Evolutionary conservation across 2,113 vertebrate species (phyloP), one percentile per base, ranked within the genome.

Genomic region (Riparia riparia): DNA sequence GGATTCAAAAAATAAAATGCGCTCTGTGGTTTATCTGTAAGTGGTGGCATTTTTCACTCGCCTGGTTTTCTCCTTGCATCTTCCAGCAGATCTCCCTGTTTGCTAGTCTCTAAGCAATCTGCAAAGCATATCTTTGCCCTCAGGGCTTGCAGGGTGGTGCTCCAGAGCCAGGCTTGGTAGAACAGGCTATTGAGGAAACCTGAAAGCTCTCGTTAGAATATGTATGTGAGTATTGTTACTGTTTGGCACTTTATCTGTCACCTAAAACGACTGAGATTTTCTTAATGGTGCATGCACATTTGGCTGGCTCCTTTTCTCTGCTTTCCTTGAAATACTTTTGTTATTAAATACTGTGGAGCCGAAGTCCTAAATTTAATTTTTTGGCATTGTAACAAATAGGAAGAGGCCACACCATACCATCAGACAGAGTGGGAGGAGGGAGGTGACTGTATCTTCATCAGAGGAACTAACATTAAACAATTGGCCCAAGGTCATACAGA

Each of bases 211-310:
- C 49, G 89, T 84, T 61, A 72, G 69, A 84, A 92, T 91, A 84
- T 71, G 47, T 42, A 65, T 84, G 31, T 71, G 57, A 89, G 22
- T 57, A 65, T 87, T 79, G 83, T 86, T 94, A 37, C 60, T 45
- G 5, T 34, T 95, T 95, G 94, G 93, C 94, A 79, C 83, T 76
- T 69, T 89, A 89, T 91, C 81, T 70, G 77, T 96, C 94, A 89
- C 83, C 89, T 82, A 69, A 92, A 96, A 86, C 83, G 93, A 60
- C 89, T 81, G 68, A 79, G n/a, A 82, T 94, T 94, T 94, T 93
- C 93, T 86, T 96, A 83, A 93, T 82, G 51, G 54, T 90, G n/a
- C 61, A 72, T 60, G 39, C 28, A 84, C 44, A 42, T 74, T 89
- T 86, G 68, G 6, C 56, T 90, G 82, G 44, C n/a, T 86, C 51